A percentile compares a stretch with the other conserved stretches of the same genome.
Evolutionary conservation across 2,113 vertebrate genomes (phyloP).

Genomic region (Montifringilla adamsi): DNA sequence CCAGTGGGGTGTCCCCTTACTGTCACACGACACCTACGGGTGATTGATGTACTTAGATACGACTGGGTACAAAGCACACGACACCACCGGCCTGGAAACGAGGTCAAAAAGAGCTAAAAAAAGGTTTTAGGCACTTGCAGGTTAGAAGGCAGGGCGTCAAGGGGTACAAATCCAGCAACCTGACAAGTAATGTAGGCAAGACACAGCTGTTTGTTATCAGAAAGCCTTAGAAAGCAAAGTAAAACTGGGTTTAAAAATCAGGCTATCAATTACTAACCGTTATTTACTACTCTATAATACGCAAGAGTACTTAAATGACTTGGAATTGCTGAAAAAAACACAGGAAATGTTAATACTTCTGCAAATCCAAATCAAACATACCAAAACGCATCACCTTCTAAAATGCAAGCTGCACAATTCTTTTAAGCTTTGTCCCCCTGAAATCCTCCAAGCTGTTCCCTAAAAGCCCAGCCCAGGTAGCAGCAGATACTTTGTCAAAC

Average conservation of each 20-base stretch:
- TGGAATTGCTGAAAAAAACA: background rate
- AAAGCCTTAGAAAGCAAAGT: background rate
- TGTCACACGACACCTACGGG: background rate
- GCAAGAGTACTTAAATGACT: background rate
- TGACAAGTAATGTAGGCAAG: background rate
- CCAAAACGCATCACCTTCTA: background rate
- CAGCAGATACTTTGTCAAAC: background rate
- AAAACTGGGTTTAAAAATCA: background rate
- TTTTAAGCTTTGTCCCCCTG: background rate
- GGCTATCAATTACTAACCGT: background rate
- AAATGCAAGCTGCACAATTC: background rate
- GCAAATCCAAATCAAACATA: background rate
- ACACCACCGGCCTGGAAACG: rapidly evolving
- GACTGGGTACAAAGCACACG: rapidly evolving
- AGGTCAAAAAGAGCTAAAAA: background rate
- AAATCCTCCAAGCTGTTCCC: background rate
- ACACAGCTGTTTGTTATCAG: background rate
- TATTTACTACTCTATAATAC: background rate
- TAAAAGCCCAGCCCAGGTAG: background rate
- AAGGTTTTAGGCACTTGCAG: background rate
- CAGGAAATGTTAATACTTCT: background rate
- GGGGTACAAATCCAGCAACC: background rate
- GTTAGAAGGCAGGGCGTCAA: background rate
- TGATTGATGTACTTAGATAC: background rate
- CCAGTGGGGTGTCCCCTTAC: background rate